Evolutionary conservation across 2,797 vertebrate genomes (phyloP).

Genomic region (Eidolon dupreanum): DNA sequence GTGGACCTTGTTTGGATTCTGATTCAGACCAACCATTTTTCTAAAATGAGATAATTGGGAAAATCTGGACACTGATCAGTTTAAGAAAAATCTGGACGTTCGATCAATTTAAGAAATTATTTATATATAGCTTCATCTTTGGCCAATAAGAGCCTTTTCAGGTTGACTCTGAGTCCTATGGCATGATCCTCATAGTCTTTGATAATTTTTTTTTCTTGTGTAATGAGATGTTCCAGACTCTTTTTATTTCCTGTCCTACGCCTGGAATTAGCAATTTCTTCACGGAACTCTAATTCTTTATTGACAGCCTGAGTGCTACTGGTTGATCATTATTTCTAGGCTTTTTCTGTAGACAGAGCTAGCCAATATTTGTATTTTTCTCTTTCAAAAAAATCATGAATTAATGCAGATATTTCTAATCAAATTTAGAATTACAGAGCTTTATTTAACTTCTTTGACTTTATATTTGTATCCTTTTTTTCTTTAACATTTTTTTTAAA

Average conservation of each 20-base stretch:
- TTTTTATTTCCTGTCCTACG: neutral
- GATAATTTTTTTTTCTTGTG: conserved; percentile 41
- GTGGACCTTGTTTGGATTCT: neutral
- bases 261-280: neutral
- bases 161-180: neutral
- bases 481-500: too few relatives aligned
- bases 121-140: neutral
- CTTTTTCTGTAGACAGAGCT: neutral
- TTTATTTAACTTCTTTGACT: conserved; percentile 24
- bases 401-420: neutral
- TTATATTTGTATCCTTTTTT: neutral
- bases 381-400: neutral
- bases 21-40: conserved; percentile 20
- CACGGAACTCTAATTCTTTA: conserved; percentile 7
- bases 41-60: neutral
- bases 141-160: neutral
- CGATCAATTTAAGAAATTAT: conserved; percentile 17
- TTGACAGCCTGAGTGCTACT: neutral
- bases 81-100: neutral
- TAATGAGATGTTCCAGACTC: neutral
- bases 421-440: conserved; percentile 15
- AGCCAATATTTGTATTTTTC: neutral
- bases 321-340: neutral
- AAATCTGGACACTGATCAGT: neutral
- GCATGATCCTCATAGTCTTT: neutral